Evolutionary conservation across 2,797 vertebrate species (phyloP).

Genomic region (Lemur catta): DNA sequence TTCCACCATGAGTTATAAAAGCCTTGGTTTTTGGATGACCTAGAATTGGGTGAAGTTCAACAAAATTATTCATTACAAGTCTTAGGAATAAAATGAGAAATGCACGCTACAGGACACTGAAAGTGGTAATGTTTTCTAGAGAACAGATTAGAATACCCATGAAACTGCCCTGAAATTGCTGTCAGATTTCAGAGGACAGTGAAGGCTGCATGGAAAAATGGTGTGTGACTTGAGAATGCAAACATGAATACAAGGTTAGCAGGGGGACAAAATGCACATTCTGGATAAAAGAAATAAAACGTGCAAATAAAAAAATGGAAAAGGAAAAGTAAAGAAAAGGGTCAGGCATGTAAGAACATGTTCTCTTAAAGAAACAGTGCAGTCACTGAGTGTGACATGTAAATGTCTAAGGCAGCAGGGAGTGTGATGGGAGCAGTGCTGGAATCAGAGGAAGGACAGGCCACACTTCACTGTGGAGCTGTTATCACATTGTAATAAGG

Average conservation of each 20-base stretch:
- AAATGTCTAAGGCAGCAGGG: not conserved
- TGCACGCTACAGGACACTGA: not conserved
- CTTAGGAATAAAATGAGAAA: not conserved
- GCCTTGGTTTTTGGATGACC: not conserved
- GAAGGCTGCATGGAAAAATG: not conserved
- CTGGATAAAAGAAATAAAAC: not conserved
- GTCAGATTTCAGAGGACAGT: not conserved
- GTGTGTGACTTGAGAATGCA: not conserved
- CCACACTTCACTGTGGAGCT: not conserved
- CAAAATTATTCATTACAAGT: not conserved
- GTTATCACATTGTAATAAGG: not conserved
- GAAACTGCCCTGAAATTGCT: not conserved
- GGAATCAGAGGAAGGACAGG: not conserved
- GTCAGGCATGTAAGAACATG: not conserved
- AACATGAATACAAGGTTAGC: not conserved
- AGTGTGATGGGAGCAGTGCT: not conserved
- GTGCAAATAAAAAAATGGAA: not conserved
- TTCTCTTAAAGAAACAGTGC: not conserved
- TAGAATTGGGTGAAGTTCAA: not conserved
- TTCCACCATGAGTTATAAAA: not conserved
- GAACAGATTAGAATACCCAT: not conserved
- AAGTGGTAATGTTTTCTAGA: not conserved
- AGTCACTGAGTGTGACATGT: not conserved
- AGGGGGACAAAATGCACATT: not conserved
- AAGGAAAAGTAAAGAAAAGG: not conserved